These are phyloP conservation scores for Tetrao urogallus DNA, from an alignment of 2,113 vertebrate species.

Conservation along the genomic window DNA sequence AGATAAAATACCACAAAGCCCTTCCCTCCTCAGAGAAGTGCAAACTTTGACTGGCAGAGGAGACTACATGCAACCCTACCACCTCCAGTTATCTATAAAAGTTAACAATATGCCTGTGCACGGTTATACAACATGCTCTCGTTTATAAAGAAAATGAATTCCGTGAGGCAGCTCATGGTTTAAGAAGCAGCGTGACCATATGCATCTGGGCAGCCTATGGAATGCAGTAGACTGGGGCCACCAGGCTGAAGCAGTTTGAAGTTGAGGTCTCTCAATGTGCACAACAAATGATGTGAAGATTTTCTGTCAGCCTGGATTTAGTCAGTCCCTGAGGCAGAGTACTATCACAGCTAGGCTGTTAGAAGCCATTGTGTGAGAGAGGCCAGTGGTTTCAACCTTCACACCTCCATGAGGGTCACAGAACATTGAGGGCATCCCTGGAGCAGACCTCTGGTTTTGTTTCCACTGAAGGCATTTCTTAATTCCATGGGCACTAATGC, in stretches of 20 bases:
- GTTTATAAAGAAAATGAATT: not conserved
- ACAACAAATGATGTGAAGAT: rapidly evolving
- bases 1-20: not conserved
- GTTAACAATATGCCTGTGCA: not conserved
- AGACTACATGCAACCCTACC: not conserved
- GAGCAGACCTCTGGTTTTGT: not conserved
- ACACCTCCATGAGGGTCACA: not conserved
- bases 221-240: not conserved
- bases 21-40: not conserved
- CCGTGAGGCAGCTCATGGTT: rapidly evolving
- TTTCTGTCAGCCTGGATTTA: not conserved
- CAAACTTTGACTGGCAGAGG: not conserved
- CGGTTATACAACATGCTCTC: not conserved
- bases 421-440: not conserved
- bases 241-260: not conserved
- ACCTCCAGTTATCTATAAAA: not conserved
- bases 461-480: not conserved
- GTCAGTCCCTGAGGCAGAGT: not conserved
- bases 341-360: rapidly evolving
- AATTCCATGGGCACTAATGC: not conserved
- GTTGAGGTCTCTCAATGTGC: not conserved
- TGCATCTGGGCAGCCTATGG: not conserved
- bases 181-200: rapidly evolving
- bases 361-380: not conserved
- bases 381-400: not conserved